Percentiles rank a stretch among this genome's conserved stretches.
Evolutionary conservation across 1,140 invertebrate species (phyloP).

Genomic region (Heliothis virescens): DNA sequence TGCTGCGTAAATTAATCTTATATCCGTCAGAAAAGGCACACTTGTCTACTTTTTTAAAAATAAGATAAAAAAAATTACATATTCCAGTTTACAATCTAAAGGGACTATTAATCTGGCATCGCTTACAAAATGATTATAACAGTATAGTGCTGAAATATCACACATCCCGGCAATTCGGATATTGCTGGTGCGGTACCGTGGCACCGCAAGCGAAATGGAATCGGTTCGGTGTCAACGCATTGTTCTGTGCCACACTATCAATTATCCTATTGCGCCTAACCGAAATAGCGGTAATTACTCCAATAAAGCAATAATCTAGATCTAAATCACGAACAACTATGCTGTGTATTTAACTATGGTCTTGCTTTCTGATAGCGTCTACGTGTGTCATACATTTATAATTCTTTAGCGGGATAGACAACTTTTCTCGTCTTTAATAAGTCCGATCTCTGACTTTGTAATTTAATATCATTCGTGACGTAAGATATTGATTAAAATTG

Average conservation of each 20-base stretch:
- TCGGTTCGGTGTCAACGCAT: slow-evolving; percentile 47
- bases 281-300: slow-evolving; percentile 30
- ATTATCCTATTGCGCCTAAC: slow-evolving; percentile 51
- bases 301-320: background rate
- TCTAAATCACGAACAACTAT: background rate
- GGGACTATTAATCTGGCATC: background rate
- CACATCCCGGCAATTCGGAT: slow-evolving; percentile 17
- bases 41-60: too few relatives aligned
- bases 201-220: slow-evolving; percentile 50
- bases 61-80: too few relatives aligned
- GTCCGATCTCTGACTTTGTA: too few relatives aligned
- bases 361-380: too few relatives aligned
- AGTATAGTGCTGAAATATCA: slow-evolving; percentile 22
- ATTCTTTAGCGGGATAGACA: background rate
- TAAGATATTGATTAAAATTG: too few relatives aligned
- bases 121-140: slow-evolving; percentile 25
- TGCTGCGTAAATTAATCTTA: too few relatives aligned
- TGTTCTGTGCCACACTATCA: slow-evolving; percentile 49
- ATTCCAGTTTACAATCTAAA: too few relatives aligned
- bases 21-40: too few relatives aligned
- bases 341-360: too few relatives aligned
- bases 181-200: slow-evolving; percentile 32
- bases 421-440: too few relatives aligned
- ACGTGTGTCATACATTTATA: background rate
- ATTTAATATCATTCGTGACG: too few relatives aligned